Conservation (phyloP, 2,113 vertebrate genomes). For the Chelonoidis abingdonii region DNA sequence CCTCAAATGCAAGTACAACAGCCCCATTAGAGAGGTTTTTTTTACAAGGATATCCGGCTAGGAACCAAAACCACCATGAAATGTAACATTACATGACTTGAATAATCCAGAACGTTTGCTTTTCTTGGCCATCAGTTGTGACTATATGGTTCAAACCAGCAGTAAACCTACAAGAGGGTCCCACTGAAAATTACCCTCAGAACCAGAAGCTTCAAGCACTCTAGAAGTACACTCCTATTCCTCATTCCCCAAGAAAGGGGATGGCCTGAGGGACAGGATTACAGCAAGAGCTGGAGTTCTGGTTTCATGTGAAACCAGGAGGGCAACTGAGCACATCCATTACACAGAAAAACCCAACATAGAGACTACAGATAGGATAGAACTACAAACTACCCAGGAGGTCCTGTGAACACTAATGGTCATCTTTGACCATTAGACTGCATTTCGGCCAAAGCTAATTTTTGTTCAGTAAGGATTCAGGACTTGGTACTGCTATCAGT, state of each 20-base stretch:
- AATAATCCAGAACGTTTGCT: constrained; percentile 44
- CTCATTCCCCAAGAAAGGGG: not conserved
- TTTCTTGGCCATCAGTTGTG: constrained; percentile 67
- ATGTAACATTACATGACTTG: constrained; percentile 40
- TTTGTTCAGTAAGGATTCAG: not conserved
- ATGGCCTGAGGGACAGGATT: constrained; percentile 49
- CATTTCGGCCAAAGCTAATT: not conserved
- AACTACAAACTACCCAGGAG: not conserved
- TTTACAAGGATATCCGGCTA: constrained; percentile 65
- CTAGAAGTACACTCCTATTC: constrained; percentile 34
- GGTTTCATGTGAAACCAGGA: constrained; percentile 11
- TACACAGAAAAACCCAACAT: not conserved
- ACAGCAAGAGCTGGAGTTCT: constrained; percentile 15
- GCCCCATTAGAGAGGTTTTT: constrained; percentile 65
- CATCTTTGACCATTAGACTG: not conserved
- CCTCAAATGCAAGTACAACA: constrained; percentile 16
- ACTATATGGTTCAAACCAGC: not conserved
- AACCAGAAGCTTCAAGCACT: constrained; percentile 41
- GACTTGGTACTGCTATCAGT: not conserved
- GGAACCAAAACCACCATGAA: constrained; percentile 49
- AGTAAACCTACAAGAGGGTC: constrained; percentile 62
- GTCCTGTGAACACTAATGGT: not conserved
- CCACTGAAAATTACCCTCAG: constrained; percentile 42
- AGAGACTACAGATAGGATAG: not conserved
- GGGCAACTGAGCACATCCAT: not conserved